Evolutionary conservation across 2,888 invertebrate species (phyloP), one percentile per base, ranked within the genome.

Genomic region (Mesochorus sp.): DNA sequence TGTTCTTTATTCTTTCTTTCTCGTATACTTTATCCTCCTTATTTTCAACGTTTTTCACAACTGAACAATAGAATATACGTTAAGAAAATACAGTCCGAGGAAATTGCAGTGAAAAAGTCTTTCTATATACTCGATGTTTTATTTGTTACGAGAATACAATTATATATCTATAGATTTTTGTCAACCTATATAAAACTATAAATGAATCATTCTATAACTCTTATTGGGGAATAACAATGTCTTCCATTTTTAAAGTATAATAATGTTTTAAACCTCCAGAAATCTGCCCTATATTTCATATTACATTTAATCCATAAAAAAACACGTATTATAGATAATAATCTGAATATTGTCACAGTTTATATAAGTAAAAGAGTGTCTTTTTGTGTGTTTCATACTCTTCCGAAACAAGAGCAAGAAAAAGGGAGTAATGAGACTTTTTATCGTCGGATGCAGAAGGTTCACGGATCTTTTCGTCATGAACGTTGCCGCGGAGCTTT

Each of bases 361-460:
- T 12, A 26, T 26, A 31, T 31, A n/a, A n/a, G n/a, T 34, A 31
- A 14, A 47, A 26, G 21, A 51, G 53, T 55, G 59, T 70, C 26
- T 28, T 64, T 53, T 53, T 53, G 31, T 64, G n/a, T 14, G 47
- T 17, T 67, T 61, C 19, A 70, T 66, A 62, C 71, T 81, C 24
- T 76, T 76, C 44, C 42, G 72, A 76, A 57, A 39, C 57, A 51
- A 59, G 24, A 49, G 31, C 39, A 39, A 49, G n/a, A 26, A 28
- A 21, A 59, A 62, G 47, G 47, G 61, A 79, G 59, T 78, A 82
- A 79, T 79, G 72, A 75, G 75, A 67, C 73, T 80, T 64, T 61
- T 80, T 80, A 79, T 79, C 79, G 71, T 24, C 26, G 51, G 34
- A 53, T 49, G 68, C 70, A 28, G 68, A 42, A 66, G 51, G 34